phyloP scores from a whole-genome alignment of 2,797 vertebrate genomes.

The Sus cebifrons region DNA sequence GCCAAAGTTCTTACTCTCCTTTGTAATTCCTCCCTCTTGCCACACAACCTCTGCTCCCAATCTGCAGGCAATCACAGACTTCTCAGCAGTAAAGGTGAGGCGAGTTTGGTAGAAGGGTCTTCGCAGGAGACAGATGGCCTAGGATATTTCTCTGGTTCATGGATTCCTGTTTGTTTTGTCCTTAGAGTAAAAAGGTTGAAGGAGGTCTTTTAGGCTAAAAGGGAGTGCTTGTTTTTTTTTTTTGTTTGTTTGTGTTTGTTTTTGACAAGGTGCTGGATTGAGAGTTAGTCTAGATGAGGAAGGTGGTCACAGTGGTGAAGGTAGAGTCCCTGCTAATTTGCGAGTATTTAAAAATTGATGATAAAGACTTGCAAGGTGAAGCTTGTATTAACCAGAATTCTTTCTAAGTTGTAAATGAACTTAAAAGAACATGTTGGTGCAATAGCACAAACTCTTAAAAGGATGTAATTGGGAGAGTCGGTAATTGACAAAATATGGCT shows the following conservation, averaged over 20 bases:
- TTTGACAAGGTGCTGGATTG: neutral
- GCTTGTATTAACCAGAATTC: neutral
- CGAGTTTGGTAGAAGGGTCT: neutral
- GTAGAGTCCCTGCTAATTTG: neutral
- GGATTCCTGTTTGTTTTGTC: constrained; percentile 2
- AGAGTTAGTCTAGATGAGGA: neutral
- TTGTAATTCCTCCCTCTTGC: neutral
- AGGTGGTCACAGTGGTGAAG: neutral
- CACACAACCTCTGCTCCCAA: neutral
- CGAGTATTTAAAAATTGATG: neutral
- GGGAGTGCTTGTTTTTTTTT: neutral
- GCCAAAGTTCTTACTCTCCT: neutral
- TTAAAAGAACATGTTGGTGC: neutral
- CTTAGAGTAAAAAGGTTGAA: neutral
- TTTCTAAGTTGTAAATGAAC: neutral
- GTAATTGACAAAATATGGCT: neutral
- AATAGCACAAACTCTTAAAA: neutral
- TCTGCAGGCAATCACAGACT: neutral
- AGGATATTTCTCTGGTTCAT: neutral
- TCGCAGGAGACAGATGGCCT: neutral
- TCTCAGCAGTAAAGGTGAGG: neutral
- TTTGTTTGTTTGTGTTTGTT: neutral
- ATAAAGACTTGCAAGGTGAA: neutral
- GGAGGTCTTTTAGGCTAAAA: neutral
- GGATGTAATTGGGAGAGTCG: neutral